phyloP scores from a whole-genome alignment of 2,113 vertebrate genomes.

The Montifringilla adamsi region DNA sequence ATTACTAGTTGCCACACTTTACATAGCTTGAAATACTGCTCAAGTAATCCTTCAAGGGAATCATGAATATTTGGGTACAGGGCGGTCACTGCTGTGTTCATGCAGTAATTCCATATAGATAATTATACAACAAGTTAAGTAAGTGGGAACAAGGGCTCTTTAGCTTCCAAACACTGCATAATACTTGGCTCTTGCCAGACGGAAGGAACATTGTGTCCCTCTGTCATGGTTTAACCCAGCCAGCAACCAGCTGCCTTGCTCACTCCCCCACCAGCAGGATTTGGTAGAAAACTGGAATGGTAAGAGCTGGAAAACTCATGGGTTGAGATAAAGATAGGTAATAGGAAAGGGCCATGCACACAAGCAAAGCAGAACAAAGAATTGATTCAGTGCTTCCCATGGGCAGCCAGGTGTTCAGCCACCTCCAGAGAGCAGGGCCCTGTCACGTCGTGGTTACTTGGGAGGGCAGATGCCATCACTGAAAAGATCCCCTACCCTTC shows the following conservation, averaged over 20 bases:
- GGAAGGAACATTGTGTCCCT: conserved; percentile 12
- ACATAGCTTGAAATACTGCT: neutral
- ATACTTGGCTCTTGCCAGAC: neutral
- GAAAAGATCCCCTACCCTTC: neutral
- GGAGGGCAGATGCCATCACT: neutral
- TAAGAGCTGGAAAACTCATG: neutral
- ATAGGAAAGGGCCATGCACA: neutral
- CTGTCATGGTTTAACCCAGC: neutral
- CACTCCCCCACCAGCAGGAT: fast-evolving
- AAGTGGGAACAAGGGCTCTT: conserved; percentile 36
- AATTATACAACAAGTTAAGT: conserved; percentile 17
- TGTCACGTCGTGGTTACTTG: neutral
- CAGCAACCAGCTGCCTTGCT: neutral
- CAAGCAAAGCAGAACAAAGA: neutral
- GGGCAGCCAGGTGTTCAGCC: neutral
- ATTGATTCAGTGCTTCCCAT: neutral
- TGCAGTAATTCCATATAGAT: neutral
- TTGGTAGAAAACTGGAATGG: neutral
- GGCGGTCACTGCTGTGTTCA: neutral
- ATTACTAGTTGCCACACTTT: neutral
- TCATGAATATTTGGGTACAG: neutral
- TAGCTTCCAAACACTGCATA: neutral
- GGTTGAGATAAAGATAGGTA: neutral
- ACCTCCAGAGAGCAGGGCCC: neutral
- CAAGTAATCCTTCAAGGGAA: neutral